A percentile compares a stretch with the other conserved stretches of the same genome.
phyloP scores from a whole-genome alignment of 2,888 invertebrate species.

The Zootermopsis nevadensis region DNA sequence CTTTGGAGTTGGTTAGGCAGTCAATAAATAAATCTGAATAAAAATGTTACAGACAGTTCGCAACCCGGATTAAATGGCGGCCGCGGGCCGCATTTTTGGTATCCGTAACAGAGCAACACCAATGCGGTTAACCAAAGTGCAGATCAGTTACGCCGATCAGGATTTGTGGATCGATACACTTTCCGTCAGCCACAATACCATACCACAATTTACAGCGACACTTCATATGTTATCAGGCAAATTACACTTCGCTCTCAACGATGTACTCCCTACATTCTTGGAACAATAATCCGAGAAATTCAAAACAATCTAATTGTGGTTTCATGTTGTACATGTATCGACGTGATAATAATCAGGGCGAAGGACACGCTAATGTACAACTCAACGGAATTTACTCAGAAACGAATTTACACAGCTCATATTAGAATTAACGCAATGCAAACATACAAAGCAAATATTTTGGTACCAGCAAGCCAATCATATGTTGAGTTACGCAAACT shows the following conservation, averaged over 20 bases:
- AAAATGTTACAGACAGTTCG: too few relatives aligned
- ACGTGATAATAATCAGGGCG: not conserved
- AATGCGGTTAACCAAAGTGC: slow-evolving; percentile 33
- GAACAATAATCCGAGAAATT: not conserved
- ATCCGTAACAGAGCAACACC: not conserved
- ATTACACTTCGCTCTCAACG: not conserved
- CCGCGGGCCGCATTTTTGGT: too few relatives aligned
- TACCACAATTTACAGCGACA: not conserved
- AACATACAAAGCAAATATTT: too few relatives aligned
- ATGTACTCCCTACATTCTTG: not conserved
- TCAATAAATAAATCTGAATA: too few relatives aligned
- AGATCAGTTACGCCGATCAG: slow-evolving; percentile 32
- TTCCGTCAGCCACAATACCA: not conserved
- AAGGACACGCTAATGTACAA: not conserved
- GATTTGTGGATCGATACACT: slow-evolving; percentile 1
- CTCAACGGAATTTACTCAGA: not conserved
- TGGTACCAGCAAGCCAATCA: too few relatives aligned
- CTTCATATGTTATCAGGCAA: not conserved
- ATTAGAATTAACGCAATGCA: too few relatives aligned
- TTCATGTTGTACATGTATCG: not conserved
- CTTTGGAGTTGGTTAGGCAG: too few relatives aligned
- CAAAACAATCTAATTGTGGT: not conserved
- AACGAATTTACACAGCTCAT: too few relatives aligned
- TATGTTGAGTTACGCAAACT: too few relatives aligned
- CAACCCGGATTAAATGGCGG: too few relatives aligned